phyloP scores from a whole-genome alignment of 1,140 invertebrate genomes.

The Diuraphis noxia region DNA sequence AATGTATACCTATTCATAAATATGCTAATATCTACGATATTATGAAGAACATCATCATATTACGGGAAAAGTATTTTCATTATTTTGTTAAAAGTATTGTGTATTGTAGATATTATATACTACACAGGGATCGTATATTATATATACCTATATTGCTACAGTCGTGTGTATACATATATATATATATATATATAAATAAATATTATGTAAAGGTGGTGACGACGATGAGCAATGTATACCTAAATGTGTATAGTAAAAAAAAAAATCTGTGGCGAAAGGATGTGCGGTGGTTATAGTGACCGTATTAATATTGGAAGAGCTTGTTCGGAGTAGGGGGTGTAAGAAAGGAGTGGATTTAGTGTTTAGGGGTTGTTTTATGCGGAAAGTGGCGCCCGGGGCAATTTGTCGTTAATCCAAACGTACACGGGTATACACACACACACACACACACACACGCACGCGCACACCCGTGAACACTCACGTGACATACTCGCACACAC shows the following conservation, averaged over 20 bases:
- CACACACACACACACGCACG: neutral
- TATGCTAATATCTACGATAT: neutral
- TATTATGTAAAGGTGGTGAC: neutral
- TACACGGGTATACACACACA: conserved; percentile 43
- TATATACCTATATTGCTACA: neutral
- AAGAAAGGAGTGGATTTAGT: conserved; percentile 26
- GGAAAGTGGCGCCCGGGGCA: conserved; percentile 51
- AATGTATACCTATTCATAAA: neutral
- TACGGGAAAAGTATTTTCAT: neutral
- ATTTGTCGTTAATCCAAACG: conserved; percentile 53
- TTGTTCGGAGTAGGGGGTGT: neutral
- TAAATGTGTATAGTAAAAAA: neutral
- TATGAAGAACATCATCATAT: neutral
- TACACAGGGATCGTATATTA: neutral
- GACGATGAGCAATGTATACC: neutral
- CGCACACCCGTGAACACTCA: neutral
- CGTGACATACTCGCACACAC: neutral
- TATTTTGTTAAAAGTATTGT: neutral
- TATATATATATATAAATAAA: neutral
- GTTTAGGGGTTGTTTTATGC: conserved; percentile 52
- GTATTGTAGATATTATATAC: neutral
- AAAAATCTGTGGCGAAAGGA: conserved; percentile 9
- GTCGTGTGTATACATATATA: neutral
- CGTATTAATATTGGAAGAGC: conserved; percentile 19
- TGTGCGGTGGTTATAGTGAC: neutral